Evolutionary conservation across 2,888 invertebrate genomes (phyloP).

Genomic region (Euproctis similis): DNA sequence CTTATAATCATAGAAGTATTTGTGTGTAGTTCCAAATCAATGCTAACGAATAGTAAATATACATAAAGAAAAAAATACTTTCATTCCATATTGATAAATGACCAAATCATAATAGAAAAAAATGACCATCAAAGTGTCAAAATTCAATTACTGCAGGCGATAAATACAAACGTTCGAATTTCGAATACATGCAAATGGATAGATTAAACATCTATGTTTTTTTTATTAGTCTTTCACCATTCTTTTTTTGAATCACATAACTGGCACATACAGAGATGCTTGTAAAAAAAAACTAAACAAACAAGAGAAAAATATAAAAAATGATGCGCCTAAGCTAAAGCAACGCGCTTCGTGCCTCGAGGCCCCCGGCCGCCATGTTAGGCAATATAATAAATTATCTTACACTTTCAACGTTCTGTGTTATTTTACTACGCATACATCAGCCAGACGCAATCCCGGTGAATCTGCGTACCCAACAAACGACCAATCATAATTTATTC

Average conservation of each 20-base stretch:
- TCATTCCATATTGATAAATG: constrained; percentile 40
- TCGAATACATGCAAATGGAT: constrained; percentile 60
- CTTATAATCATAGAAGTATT: constrained; percentile 9
- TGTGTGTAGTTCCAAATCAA: constrained; percentile 11
- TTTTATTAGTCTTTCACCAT: constrained; percentile 66
- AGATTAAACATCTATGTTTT: constrained; percentile 63
- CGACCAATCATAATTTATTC: constrained; percentile 60
- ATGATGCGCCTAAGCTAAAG: constrained; percentile 68
- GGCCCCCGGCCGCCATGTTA: constrained; percentile 49
- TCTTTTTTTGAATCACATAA: constrained; percentile 64
- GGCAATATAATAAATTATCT: constrained; percentile 66
- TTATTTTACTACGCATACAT: constrained; percentile 67
- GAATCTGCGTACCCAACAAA: constrained; percentile 48
- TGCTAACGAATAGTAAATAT: constrained; percentile 19
- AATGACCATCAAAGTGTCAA: constrained; percentile 47
- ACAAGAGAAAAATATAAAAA: constrained; percentile 67
- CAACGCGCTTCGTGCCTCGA: constrained; percentile 54
- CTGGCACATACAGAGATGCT: constrained; percentile 53
- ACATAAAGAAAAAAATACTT: constrained; percentile 28
- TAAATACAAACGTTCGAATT: constrained; percentile 51
- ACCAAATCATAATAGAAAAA: constrained; percentile 41
- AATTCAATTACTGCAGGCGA: constrained; percentile 50
- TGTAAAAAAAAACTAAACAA: constrained; percentile 66
- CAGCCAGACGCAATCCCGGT: constrained; percentile 53
- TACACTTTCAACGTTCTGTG: constrained; percentile 59